Evolutionary conservation across 64 coral and sea anemone species (phyloP), one percentile per base, ranked within the genome.

Genomic region (Stichodactyla helianthus): DNA sequence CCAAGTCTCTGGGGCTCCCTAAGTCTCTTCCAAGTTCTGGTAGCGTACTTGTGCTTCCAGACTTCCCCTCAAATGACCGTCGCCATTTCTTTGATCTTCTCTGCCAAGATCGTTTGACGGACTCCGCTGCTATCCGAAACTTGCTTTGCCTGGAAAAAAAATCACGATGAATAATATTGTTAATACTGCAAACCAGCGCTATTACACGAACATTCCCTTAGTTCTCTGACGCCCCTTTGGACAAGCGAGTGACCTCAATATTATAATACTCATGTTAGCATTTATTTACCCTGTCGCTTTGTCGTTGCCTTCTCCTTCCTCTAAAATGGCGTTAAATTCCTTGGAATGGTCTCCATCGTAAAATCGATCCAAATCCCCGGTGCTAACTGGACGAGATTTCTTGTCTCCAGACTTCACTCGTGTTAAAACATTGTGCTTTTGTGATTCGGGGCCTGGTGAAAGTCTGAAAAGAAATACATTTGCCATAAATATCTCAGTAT

Each of bases 81-180:
- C 94, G 91, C 94, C 94, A 96, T 83, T 89, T 89, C 64, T 90
- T 96, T 18, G 94, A 96, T 27, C 71, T 83, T 85, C 91, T 52
- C 76, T 84, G 91, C 91, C 88, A 96, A 67, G 88, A 89, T 15
- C 89, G 88, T 28, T 87, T 93, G 64, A 96, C 82, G 67, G 71
- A 92, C 2, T 83, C 94, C 0, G 90, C 88, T 15, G 84, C 89
- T 59, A 79, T 87, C 82, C 79, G 71, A 86, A 91, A 83, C 22
- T 86, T 64, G 78, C 60, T 91, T 91, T 91, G 89, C 11, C 89
- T 91, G 57, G 35, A 44, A 44, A 6, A 55, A 71, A 52, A 55
- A 50, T 8, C 44, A 9, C 35, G 79, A 52, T 76, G 0, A 79
- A 52, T 68, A 25, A 77, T 22, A 20, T 13, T n/a, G 51, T 10